Base-by-base conservation (phyloP, 2,113 vertebrate species). In the Typhlomys cinereus region DNA sequence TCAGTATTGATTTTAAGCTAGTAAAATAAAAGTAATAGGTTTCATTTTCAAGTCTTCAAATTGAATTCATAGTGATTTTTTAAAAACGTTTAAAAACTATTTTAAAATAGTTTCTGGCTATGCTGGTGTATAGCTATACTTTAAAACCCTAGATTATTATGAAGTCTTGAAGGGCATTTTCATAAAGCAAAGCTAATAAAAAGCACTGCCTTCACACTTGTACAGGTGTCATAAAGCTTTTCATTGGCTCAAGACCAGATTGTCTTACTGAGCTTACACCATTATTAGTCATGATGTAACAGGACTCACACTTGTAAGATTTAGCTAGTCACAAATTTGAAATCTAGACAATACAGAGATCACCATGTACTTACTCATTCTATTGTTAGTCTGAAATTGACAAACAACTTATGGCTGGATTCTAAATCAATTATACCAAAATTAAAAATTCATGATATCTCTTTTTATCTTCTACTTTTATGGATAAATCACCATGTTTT, bases 311-410 rank as follows among this genome's bases (percentile, higher is more conserved):
- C 89, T 82, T 87, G 34, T 81, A 92, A 95, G 78, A 86, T 91
- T 93, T 85, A 59, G 61, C 54, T 92, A 93, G 95, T 96, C 95
- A 96, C 89, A 97, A 94, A 96, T 96, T 94, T 91, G 79, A 96
- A 95, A 95, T 96, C 93, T 95, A 85, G 93, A 95, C 88, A 96
- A 95, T 90, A 57, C 9, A 95, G 97, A 97, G 82, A 96, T 95
- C 96, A 96, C 93, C 96, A 96, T 96, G 92, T 86, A 91, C 90
- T 84, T 80, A 91, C 90, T 84, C 80, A 71, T 85, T 95, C 85
- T 95, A 73, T 92, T 95, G 75, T 96, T 96, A 98, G 91, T 73
- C 62, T 92, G 69, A 79, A 96, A 83, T 97, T 94, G 97, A 94
- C 82, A 97, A 96, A 97, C 95, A 96, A 61, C 80, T 95, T 94